Conservation (phyloP, 2,888 invertebrate species). For the Cheilosia scutellata region DNA sequence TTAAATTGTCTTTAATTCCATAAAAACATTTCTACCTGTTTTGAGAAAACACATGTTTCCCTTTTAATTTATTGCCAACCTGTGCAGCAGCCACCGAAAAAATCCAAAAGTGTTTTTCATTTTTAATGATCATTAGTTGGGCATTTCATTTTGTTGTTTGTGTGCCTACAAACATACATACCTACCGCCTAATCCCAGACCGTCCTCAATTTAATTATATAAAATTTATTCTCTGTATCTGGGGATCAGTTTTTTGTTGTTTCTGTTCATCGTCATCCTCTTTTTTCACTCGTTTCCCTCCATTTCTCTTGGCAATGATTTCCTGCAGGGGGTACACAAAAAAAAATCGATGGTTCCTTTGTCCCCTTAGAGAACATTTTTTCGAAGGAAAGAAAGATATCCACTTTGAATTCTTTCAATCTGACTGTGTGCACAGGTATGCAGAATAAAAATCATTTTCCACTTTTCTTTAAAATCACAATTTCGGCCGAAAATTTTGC, state of each 20-base stretch:
- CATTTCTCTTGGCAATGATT: background rate
- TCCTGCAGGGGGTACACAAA: too few relatives aligned
- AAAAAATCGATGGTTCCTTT: conserved; percentile 35
- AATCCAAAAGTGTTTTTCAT: conserved; percentile 54
- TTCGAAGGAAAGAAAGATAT: conserved; percentile 12
- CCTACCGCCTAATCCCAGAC: conserved; percentile 30
- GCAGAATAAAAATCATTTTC: conserved; percentile 4
- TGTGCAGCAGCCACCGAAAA: conserved; percentile 29
- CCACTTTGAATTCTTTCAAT: conserved; percentile 42
- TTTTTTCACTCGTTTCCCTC: background rate
- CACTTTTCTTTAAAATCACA: conserved; percentile 15
- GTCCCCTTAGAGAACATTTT: conserved; percentile 17
- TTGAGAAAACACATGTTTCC: conserved; percentile 28
- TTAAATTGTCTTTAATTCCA: conserved; percentile 31
- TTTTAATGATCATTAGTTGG: conserved; percentile 62
- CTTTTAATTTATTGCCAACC: conserved; percentile 56
- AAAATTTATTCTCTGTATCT: conserved; percentile 50
- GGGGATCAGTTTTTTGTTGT: conserved; percentile 14
- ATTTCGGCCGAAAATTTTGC: background rate
- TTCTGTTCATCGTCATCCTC: background rate
- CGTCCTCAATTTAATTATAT: conserved; percentile 57
- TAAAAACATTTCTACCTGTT: conserved; percentile 10
- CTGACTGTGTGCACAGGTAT: conserved; percentile 44
- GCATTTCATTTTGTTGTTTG: conserved; percentile 24
- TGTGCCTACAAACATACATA: background rate